phyloP scores from a whole-genome alignment of 2,797 vertebrate genomes.

The Tokudaia tokunoshimensis region DNA sequence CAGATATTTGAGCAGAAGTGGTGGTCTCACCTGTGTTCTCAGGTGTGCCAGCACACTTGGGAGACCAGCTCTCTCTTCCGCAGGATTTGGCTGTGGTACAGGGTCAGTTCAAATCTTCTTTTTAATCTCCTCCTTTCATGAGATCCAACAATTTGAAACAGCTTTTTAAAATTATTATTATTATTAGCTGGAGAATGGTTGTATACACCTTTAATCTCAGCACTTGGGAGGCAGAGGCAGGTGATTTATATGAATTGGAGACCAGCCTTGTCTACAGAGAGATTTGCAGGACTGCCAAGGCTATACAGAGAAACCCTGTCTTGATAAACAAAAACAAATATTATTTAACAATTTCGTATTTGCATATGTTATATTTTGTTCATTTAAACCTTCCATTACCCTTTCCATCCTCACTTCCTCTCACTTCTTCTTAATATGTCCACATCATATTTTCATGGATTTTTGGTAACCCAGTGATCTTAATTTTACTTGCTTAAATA shows the following conservation, averaged over 20 bases:
- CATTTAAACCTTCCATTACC: not conserved
- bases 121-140: constrained; percentile 17
- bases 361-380: not conserved
- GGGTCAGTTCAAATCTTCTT: not conserved
- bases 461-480: not conserved
- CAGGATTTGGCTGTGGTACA: too few species aligned
- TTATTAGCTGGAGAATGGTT: not conserved
- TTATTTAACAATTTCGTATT: not conserved
- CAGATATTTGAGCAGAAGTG: too few species aligned
- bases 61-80: too few species aligned
- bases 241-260: not conserved
- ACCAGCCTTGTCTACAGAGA: not conserved
- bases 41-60: too few species aligned
- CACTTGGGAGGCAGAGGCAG: not conserved
- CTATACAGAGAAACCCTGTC: not conserved
- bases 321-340: not conserved
- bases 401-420: not conserved
- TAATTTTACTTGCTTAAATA: not conserved
- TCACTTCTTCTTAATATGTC: not conserved
- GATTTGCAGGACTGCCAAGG: too few species aligned
- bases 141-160: not conserved
- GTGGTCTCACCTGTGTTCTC: too few species aligned
- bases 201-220: not conserved
- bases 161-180: constrained; percentile 18
- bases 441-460: too few species aligned